These are phyloP conservation scores for Trissolcus japonicus DNA, from an alignment of 2,888 invertebrate genomes.

Conservation along the genomic window DNA sequence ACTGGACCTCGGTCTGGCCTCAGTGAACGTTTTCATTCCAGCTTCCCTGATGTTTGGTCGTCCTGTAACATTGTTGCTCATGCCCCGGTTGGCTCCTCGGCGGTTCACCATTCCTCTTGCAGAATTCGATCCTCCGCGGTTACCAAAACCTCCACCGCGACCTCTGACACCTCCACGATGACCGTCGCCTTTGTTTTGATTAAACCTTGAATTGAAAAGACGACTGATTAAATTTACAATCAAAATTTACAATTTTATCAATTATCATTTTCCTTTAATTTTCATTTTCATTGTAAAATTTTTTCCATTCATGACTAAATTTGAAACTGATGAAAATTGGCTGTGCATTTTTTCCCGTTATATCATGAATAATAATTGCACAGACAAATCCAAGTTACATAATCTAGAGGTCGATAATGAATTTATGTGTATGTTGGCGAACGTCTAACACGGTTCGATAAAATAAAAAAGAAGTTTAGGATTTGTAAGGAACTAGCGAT, in stretches of 20 bases:
- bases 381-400: slow-evolving; percentile 13
- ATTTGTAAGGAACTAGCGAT: too few relatives aligned
- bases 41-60: slow-evolving; percentile 44
- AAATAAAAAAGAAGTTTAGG: too few relatives aligned
- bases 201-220: slow-evolving; percentile 9
- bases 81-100: slow-evolving; percentile 54
- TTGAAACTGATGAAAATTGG: too few relatives aligned
- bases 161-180: slow-evolving; percentile 65
- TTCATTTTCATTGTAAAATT: too few relatives aligned
- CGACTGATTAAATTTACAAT: neutral
- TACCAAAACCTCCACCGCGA: slow-evolving; percentile 64
- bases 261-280: too few relatives aligned
- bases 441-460: slow-evolving; percentile 7
- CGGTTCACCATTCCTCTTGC: slow-evolving; percentile 42
- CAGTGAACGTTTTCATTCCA: too few relatives aligned
- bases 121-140: slow-evolving; percentile 61
- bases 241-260: too few relatives aligned
- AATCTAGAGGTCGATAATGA: slow-evolving; percentile 31
- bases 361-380: too few relatives aligned
- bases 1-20: slow-evolving; percentile 65
- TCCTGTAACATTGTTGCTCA: slow-evolving; percentile 59
- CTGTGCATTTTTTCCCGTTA: too few relatives aligned
- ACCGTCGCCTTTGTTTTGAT: slow-evolving; percentile 16
- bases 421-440: slow-evolving; percentile 20
- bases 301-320: too few relatives aligned